Evolutionary conservation across 2,797 vertebrate species (phyloP).

Genomic region (Potorous gilbertii): DNA sequence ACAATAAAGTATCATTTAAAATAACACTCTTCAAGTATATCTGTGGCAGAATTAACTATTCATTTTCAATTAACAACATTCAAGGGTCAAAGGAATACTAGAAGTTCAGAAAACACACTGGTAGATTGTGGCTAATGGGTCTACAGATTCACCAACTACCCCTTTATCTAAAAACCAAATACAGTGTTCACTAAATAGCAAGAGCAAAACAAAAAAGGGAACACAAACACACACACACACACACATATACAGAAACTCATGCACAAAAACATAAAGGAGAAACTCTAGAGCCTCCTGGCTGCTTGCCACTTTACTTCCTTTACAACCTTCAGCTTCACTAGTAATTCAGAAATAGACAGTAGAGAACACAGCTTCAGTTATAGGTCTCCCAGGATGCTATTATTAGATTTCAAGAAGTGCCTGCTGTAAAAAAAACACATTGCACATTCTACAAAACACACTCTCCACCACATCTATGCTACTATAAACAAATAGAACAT

Average conservation of each 20-base stretch:
- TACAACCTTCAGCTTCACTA: slow-evolving; percentile 54
- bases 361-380: slow-evolving; percentile 56
- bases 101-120: slow-evolving; percentile 41
- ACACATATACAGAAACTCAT: background rate
- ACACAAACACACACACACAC: background rate
- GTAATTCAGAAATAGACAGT: slow-evolving; percentile 33
- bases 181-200: background rate
- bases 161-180: slow-evolving; percentile 31
- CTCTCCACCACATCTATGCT: slow-evolving; percentile 50
- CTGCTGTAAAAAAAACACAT: slow-evolving; percentile 36
- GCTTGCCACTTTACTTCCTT: background rate
- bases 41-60: slow-evolving; percentile 49
- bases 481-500: slow-evolving; percentile 57
- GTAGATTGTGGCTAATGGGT: slow-evolving; percentile 7
- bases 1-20: slow-evolving; percentile 14
- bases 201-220: background rate
- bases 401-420: slow-evolving; percentile 35
- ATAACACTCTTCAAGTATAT: slow-evolving; percentile 5
- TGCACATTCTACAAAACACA: slow-evolving; percentile 39
- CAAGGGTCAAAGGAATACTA: slow-evolving; percentile 29
- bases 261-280: slow-evolving; percentile 5
- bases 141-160: slow-evolving; percentile 3
- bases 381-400: slow-evolving; percentile 48
- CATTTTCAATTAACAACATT: slow-evolving; percentile 51
- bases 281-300: slow-evolving; percentile 1